Evolutionary conservation across 2,113 vertebrate genomes (phyloP), one percentile per base, ranked within the genome.

Genomic region (Ondatra zibethicus): DNA sequence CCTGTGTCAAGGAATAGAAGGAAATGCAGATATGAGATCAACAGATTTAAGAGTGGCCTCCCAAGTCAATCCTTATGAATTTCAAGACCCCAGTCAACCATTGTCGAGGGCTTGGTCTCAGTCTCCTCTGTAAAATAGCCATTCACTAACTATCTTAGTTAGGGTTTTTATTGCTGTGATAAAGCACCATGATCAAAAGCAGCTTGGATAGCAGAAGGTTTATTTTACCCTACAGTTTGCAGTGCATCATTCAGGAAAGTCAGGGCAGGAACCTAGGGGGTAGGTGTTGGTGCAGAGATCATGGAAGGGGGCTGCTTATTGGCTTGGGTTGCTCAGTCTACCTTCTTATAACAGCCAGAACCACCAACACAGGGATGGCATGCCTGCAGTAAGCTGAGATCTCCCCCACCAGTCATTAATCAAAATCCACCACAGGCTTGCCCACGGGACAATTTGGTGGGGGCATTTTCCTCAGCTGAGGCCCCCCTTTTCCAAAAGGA

Each of bases 121-220:
- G 73, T 58, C n/a, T 72, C 47, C 66, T 9, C 39, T 63, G 8
- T 47, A 76, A 61, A n/a, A 47, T 11, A 36, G 39, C 7, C 2
- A 0, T 3, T 3, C 27, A 2, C 5, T n/a, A 8, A 10, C 52
- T 6, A 1, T 55, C 58, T n/a, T 63, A 16, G 80, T 61, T 27
- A 84, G 58, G 13, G 58, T 84, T 84, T 31, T 7, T 19, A 31
- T 84, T 84, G 55, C 7, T 63, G 27, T 42, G n/a, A 42, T 42
- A 63, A 63, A 84, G 31, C n/a, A 17, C 39, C n/a, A 29, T 63
- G 7, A 31, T 42, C n/a, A 42, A 63, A 63, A 63, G 55, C 81
- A 84, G 31, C 58, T 42, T 84, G 81, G 14, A 19, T 73, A 73
- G 21, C 72, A 42, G n/a, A 73, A 21, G 19, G 25, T 11, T 63